Evolutionary conservation across 2,797 vertebrate genomes (phyloP).

Genomic region (Triplophysa yarkandensis): DNA sequence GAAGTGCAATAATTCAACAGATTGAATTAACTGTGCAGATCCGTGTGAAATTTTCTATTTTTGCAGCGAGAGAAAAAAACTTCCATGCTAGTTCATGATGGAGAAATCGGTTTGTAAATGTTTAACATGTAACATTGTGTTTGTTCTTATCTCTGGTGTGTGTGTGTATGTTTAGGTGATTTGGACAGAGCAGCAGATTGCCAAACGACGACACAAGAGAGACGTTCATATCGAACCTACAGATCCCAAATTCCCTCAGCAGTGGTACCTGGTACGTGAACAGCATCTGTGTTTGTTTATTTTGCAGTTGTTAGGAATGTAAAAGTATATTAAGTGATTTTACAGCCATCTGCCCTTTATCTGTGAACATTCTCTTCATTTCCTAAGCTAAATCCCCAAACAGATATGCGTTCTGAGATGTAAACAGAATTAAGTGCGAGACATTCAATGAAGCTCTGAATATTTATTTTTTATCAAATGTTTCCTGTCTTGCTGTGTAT

Average conservation of each 20-base stretch:
- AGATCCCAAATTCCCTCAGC: constrained; percentile 90
- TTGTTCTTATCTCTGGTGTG: constrained; percentile 4
- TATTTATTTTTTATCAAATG: no score
- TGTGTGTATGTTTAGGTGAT: constrained; percentile 74
- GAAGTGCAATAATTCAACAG: background rate
- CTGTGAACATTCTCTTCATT: constrained; percentile 12
- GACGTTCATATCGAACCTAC: constrained; percentile 86
- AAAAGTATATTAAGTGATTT: background rate
- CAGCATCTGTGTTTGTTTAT: constrained; percentile 20
- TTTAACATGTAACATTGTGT: constrained; percentile 25
- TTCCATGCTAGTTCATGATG: constrained; percentile 22
- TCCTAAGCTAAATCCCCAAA: constrained; percentile 12
- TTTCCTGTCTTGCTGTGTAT: no score
- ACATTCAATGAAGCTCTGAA: background rate
- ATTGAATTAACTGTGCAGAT: constrained; percentile 35
- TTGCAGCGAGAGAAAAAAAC: constrained; percentile 16
- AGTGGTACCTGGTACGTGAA: constrained; percentile 94
- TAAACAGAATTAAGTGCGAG: constrained; percentile 5
- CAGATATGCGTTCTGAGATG: constrained; percentile 8
- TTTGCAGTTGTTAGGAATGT: constrained; percentile 22
- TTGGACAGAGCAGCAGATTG: constrained; percentile 91
- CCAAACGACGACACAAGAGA: constrained; percentile 83
- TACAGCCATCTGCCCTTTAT: constrained; percentile 2
- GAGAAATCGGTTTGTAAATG: constrained; percentile 18
- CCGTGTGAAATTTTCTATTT: constrained; percentile 39